A percentile compares a stretch with the other conserved stretches of the same genome.
Evolutionary conservation across 2,113 vertebrate species (phyloP).

Genomic region (Bathybates hornii): DNA sequence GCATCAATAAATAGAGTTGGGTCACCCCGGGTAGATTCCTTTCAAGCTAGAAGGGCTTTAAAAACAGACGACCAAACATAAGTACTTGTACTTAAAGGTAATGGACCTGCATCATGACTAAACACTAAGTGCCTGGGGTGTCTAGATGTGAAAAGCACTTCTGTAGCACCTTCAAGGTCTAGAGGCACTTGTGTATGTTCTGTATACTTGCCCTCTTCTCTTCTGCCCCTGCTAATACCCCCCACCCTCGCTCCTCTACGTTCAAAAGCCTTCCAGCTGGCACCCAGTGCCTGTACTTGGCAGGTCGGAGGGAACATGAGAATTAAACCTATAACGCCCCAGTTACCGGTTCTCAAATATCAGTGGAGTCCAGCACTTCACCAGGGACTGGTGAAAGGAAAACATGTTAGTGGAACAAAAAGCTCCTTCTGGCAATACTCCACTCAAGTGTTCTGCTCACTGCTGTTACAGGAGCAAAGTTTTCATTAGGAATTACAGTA

Average conservation of each 20-base stretch:
- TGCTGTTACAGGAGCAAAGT: constrained; percentile 51
- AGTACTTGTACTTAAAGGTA: constrained; percentile 75
- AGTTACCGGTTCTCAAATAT: constrained; percentile 76
- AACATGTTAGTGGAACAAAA: constrained; percentile 63
- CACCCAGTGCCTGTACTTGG: constrained; percentile 66
- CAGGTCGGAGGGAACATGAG: constrained; percentile 72
- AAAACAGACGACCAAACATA: constrained; percentile 68
- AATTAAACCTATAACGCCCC: constrained; percentile 78
- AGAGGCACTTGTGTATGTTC: constrained; percentile 48
- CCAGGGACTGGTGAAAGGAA: constrained; percentile 65
- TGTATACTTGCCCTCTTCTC: constrained; percentile 52
- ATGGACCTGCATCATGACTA: constrained; percentile 71
- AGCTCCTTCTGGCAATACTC: constrained; percentile 61
- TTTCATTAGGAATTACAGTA: constrained; percentile 43
- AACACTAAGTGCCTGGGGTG: constrained; percentile 60
- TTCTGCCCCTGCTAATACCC: constrained; percentile 51
- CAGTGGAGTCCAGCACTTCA: constrained; percentile 77
- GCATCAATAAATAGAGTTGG: constrained; percentile 83
- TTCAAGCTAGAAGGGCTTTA: constrained; percentile 62
- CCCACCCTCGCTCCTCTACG: constrained; percentile 6
- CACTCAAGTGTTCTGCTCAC: constrained; percentile 46
- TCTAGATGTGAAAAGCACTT: constrained; percentile 48
- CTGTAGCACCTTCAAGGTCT: constrained; percentile 62
- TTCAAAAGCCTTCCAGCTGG: constrained; percentile 80
- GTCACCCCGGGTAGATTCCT: constrained; percentile 77